phyloP scores from a whole-genome alignment of 2,888 invertebrate genomes.

The Pasiphila rectangulata region DNA sequence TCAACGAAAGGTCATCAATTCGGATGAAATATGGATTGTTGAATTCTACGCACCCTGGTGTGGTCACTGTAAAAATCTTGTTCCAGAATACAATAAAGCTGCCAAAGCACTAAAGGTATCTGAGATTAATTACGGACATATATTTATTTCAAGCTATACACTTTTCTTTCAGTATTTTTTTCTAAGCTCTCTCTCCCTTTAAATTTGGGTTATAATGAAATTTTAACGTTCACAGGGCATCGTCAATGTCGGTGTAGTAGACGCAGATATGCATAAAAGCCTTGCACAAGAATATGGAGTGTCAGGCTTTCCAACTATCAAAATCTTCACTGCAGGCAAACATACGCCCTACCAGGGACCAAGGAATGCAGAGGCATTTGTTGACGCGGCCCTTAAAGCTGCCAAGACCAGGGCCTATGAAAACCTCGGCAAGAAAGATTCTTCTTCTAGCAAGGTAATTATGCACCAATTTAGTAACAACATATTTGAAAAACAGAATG shows the following conservation, averaged over 20 bases:
- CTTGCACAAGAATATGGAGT: slow-evolving; percentile 90
- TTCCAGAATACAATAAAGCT: slow-evolving; percentile 96
- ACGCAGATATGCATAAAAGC: slow-evolving; percentile 93
- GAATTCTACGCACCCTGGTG: slow-evolving; percentile 99
- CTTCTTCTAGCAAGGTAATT: slow-evolving; percentile 69
- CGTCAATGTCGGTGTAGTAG: slow-evolving; percentile 95
- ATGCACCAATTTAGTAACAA: slow-evolving; percentile 14
- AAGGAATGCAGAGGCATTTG: slow-evolving; percentile 91
- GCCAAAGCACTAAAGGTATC: slow-evolving; percentile 93
- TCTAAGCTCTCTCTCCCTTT: background rate
- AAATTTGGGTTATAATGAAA: no score
- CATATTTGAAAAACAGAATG: background rate
- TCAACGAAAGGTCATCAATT: slow-evolving; percentile 88
- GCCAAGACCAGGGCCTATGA: slow-evolving; percentile 87
- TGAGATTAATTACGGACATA: background rate
- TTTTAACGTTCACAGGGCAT: slow-evolving; percentile 86
- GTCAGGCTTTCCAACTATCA: slow-evolving; percentile 96
- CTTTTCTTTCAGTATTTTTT: background rate
- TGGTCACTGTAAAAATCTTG: slow-evolving; percentile 93
- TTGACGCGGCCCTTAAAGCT: slow-evolving; percentile 91
- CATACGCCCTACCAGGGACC: slow-evolving; percentile 92
- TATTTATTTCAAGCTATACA: background rate
- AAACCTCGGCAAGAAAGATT: slow-evolving; percentile 83
- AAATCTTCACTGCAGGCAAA: slow-evolving; percentile 94
- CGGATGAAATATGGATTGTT: slow-evolving; percentile 95